Percentiles rank a stretch among this genome's conserved stretches.
phyloP scores from a whole-genome alignment of 2,888 invertebrate species.

The Tenthredo livida region DNA sequence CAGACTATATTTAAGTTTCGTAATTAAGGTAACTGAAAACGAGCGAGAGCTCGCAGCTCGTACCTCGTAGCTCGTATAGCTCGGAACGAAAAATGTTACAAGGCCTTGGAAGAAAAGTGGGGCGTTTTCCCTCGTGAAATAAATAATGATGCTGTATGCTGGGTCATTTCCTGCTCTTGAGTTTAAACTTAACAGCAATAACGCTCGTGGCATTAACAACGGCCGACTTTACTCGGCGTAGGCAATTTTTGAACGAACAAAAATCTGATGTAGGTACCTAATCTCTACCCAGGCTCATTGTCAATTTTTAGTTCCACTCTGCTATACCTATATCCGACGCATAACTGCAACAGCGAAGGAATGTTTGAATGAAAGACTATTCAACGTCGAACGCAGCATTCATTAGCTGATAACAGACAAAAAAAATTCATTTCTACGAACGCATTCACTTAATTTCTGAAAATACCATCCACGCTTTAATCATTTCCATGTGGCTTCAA shows the following conservation, averaged over 20 bases:
- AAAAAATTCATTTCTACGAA: not conserved
- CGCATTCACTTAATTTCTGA: not conserved
- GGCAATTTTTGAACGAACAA: not conserved
- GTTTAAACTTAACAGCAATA: slow-evolving; percentile 30
- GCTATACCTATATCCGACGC: not conserved
- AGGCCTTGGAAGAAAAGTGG: slow-evolving; percentile 40
- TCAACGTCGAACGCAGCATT: not conserved
- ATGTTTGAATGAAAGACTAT: not conserved
- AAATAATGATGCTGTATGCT: slow-evolving; percentile 41
- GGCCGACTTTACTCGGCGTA: not conserved
- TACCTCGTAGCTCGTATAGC: not conserved
- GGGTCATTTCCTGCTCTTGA: slow-evolving; percentile 40
- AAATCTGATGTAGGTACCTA: not conserved
- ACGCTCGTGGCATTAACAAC: not conserved
- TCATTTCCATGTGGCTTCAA: not conserved
- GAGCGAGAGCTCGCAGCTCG: not conserved
- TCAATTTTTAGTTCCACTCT: not conserved
- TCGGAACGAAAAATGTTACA: slow-evolving; percentile 26
- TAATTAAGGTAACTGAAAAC: slow-evolving; percentile 45
- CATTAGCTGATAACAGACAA: not conserved
- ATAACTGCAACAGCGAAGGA: not conserved
- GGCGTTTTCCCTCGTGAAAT: slow-evolving; percentile 26
- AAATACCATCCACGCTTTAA: not conserved
- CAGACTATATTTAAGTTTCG: slow-evolving; percentile 40
- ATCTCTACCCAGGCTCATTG: not conserved